phyloP scores from a whole-genome alignment of 2,113 vertebrate species.

The Chaetorhynchus papuensis region DNA sequence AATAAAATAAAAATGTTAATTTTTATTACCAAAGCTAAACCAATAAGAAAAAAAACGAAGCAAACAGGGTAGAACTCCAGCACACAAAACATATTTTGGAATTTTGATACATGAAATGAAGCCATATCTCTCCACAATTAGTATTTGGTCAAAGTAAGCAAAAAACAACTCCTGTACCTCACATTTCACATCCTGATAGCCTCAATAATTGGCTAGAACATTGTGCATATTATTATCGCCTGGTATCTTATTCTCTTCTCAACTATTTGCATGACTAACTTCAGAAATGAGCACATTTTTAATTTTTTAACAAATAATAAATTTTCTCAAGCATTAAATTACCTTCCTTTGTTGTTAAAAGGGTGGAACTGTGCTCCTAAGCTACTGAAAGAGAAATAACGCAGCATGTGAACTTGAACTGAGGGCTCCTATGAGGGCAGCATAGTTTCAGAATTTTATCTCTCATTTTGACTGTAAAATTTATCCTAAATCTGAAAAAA shows the following conservation, averaged over 20 bases:
- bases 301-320: rapidly evolving
- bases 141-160: neutral
- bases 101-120: neutral
- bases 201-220: neutral
- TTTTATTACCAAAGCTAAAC: neutral
- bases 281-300: neutral
- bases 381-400: neutral
- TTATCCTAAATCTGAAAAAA: neutral
- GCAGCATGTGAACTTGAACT: neutral
- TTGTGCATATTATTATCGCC: neutral
- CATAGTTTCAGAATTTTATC: neutral
- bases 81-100: neutral
- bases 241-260: neutral
- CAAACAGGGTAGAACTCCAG: neutral
- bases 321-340: neutral
- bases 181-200: neutral
- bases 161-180: neutral
- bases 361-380: neutral
- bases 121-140: rapidly evolving
- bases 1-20: no score
- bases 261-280: neutral
- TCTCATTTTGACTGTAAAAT: neutral
- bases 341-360: neutral
- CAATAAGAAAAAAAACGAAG: neutral
- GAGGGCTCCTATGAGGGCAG: neutral